These are phyloP conservation scores for Coecobrya sp. DNA, from an alignment of 2,888 invertebrate genomes.

Conservation along the genomic window DNA sequence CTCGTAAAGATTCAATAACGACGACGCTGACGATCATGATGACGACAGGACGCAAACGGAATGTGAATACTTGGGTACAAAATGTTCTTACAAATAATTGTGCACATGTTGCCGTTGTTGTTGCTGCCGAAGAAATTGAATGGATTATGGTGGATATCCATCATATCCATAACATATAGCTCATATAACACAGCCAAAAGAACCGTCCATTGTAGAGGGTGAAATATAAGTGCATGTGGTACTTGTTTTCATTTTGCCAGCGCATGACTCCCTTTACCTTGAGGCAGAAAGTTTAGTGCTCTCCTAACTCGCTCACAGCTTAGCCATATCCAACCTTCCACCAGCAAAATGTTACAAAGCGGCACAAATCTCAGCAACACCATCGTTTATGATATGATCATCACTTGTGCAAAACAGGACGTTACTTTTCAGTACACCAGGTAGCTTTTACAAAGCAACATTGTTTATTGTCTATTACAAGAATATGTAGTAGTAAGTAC, in stretches of 20 bases:
- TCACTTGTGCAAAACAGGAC: conserved; percentile 49
- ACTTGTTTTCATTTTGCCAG: conserved; percentile 59
- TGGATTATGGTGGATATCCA: conserved; percentile 28
- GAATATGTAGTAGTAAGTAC: conserved; percentile 33
- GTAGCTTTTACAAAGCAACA: conserved; percentile 7
- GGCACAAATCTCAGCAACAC: conserved; percentile 45
- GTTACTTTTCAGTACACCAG: conserved; percentile 7
- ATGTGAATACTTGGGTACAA: conserved; percentile 20
- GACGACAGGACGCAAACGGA: conserved; percentile 39
- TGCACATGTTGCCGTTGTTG: conserved; percentile 18
- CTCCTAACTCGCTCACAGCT: conserved; percentile 51
- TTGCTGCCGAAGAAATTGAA: conserved; percentile 13
- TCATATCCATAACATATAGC: neutral
- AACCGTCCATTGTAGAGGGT: neutral
- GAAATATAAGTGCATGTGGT: conserved; percentile 58
- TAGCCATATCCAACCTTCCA: conserved; percentile 29
- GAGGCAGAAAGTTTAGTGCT: conserved; percentile 71
- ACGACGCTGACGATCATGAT: neutral
- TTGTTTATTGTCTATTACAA: conserved; percentile 60
- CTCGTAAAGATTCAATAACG: conserved; percentile 63
- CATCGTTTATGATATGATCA: conserved; percentile 3
- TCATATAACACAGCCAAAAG: neutral
- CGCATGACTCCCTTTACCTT: conserved; percentile 71
- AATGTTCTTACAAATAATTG: conserved; percentile 18
- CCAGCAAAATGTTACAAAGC: conserved; percentile 20